These are phyloP conservation scores for Bombus waltoni DNA, from an alignment of 1,140 invertebrate species.

Conservation along the genomic window DNA sequence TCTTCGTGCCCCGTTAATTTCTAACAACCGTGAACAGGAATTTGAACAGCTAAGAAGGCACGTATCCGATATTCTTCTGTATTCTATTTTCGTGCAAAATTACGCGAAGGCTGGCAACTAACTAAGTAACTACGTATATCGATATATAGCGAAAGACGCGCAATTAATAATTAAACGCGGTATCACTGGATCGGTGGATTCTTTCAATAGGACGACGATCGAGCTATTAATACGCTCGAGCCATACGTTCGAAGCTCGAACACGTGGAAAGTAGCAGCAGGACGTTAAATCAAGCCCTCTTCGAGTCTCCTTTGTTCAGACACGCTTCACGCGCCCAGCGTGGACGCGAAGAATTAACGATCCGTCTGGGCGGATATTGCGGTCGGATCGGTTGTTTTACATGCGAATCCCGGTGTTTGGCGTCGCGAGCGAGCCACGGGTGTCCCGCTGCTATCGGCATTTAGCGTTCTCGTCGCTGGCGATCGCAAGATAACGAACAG, in stretches of 20 bases:
- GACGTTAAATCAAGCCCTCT: conserved; percentile 21
- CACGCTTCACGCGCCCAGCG: neutral
- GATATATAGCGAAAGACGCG: no score
- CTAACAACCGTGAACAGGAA: no score
- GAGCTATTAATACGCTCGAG: neutral
- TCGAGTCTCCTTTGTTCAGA: neutral
- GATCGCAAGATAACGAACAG: conserved; percentile 52
- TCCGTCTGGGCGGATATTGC: conserved; percentile 41
- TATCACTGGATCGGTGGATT: no score
- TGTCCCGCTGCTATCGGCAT: conserved; percentile 54
- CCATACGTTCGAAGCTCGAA: neutral
- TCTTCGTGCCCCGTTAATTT: no score
- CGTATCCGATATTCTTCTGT: no score
- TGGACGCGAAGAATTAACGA: conserved; percentile 43
- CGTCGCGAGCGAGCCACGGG: conserved; percentile 25
- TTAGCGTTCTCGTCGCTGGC: conserved; percentile 55
- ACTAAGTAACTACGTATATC: no score
- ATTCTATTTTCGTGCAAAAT: no score
- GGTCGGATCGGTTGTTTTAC: conserved; percentile 53
- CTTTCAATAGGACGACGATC: neutral
- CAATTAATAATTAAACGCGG: no score
- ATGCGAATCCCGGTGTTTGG: conserved; percentile 37
- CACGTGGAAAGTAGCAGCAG: neutral
- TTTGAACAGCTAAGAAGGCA: no score
- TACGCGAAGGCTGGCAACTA: no score